phyloP scores from a whole-genome alignment of 1,140 invertebrate genomes.

The Calephelis virginiensis region DNA sequence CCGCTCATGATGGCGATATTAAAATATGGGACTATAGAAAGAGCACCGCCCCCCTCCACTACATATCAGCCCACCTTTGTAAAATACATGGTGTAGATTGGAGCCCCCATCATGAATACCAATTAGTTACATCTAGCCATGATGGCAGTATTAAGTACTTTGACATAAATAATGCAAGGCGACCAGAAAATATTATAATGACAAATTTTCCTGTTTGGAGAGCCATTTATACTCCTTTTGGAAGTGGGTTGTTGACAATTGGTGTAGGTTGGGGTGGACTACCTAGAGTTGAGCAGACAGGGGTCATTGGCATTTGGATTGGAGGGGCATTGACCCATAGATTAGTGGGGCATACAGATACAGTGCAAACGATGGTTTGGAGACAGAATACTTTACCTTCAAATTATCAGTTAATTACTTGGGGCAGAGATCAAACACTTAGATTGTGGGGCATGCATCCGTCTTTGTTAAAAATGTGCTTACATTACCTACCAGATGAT shows the following conservation, averaged over 20 bases:
- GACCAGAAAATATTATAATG: slow-evolving; percentile 89
- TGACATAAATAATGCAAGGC: slow-evolving; percentile 90
- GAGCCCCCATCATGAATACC: slow-evolving; percentile 91
- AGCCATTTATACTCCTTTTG: slow-evolving; percentile 95
- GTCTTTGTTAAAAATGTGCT: slow-evolving; percentile 87
- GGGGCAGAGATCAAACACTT: slow-evolving; percentile 96
- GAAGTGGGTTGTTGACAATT: slow-evolving; percentile 93
- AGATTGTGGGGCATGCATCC: slow-evolving; percentile 94
- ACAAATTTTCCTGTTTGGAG: slow-evolving; percentile 95
- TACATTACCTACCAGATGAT: slow-evolving; percentile 78
- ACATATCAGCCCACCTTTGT: slow-evolving; percentile 94
- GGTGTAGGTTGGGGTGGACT: slow-evolving; percentile 78
- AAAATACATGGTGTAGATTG: slow-evolving; percentile 97
- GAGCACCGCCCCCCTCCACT: slow-evolving; percentile 91
- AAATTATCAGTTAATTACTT: slow-evolving; percentile 95
- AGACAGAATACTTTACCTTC: slow-evolving; percentile 82
- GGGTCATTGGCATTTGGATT: slow-evolving; percentile 75
- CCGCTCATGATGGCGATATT: slow-evolving; percentile 96
- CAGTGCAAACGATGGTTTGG: slow-evolving; percentile 97
- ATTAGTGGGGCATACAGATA: slow-evolving; percentile 95
- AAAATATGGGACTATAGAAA: slow-evolving; percentile 97
- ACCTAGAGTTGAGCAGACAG: slow-evolving; percentile 71
- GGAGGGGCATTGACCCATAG: slow-evolving; percentile 64
- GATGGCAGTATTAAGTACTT: slow-evolving; percentile 97
- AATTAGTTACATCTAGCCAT: slow-evolving; percentile 95